Percentiles rank a stretch among this genome's conserved stretches.
phyloP scores from a whole-genome alignment of 2,113 vertebrate species.

The Carlito syrichta region DNA sequence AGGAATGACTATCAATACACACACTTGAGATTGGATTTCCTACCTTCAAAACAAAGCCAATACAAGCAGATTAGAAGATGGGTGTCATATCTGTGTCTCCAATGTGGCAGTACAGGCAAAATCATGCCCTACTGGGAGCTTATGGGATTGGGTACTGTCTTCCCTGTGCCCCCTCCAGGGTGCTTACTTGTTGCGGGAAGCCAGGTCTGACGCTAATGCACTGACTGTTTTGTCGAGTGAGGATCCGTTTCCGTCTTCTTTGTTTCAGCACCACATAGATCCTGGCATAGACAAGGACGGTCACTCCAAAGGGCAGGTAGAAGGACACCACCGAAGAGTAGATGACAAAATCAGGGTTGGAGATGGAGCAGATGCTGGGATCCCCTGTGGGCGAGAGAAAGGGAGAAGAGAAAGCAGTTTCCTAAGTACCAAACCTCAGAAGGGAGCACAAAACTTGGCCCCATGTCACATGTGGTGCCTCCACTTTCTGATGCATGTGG shows the following conservation, averaged over 20 bases:
- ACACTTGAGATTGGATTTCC: background rate
- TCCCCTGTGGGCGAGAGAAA: conserved; percentile 83
- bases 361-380: conserved; percentile 93
- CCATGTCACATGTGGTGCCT: accelerated
- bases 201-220: conserved; percentile 81
- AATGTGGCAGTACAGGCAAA: background rate
- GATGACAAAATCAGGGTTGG: conserved; percentile 94
- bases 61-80: background rate
- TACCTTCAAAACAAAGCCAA: background rate
- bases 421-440: accelerated
- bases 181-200: conserved; percentile 77
- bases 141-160: accelerated
- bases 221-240: conserved; percentile 88
- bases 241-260: conserved; percentile 88
- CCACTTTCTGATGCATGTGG: background rate
- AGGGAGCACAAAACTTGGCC: background rate
- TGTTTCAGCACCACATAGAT: conserved; percentile 93
- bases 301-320: conserved; percentile 94
- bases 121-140: background rate
- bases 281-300: conserved; percentile 92
- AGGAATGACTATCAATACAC: background rate
- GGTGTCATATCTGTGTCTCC: background rate
- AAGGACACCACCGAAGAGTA: conserved; percentile 97
- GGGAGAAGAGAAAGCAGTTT: conserved; percentile 33
- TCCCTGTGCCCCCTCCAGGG: background rate